Base-by-base conservation (phyloP, 2,888 invertebrate genomes). In the Elmis aenea region DNA sequence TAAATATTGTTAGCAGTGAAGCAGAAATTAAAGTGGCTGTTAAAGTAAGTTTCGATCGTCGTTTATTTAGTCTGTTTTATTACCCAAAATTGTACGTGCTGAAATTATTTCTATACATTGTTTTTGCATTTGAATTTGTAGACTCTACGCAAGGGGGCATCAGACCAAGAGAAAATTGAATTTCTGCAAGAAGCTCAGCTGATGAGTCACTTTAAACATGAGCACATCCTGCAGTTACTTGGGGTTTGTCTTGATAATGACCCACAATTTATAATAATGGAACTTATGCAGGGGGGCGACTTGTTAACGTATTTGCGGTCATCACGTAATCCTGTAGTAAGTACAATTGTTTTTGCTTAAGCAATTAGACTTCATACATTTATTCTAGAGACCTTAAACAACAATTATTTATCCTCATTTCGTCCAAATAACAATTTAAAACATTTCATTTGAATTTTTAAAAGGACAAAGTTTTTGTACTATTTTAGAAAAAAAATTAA, bases 261-360 rank as follows among this genome's bases (percentile, higher is more conserved):
- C 60, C 88, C 93, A 4, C 86, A 92, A 56, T 89, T 91, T 54
- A 83, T 99, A 45, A 85, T 99, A 26, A 83, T 97, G 77, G 97
- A 99, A 64, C 76, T 97, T 10, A 99, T 99, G 99, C 90, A 94
- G 64, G 94, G 89, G 3, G 96, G 97, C 0, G 97, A 97, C 69
- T 70, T 99, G 37, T 73, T 96, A 16, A 90, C 88, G 38, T 97
- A 92, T 64, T 72, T 99, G 26, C 72, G 95, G 33, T 79, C 82
- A 3, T 88, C 88, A 50, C 74, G 95, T 35, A 81, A 86, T 22
- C 74, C 79, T n/a, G 65, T 77, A 61, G 86, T 86, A 67, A 67
- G 66, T 58, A 18, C 12, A 27, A 10, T 27, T 10, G 11, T 2
- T 11, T 4, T 13, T 26, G 3, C 5, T n/a, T 10, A 6, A 24